Conservation (phyloP, 2,113 vertebrate species). For the Struthidea cinerea region DNA sequence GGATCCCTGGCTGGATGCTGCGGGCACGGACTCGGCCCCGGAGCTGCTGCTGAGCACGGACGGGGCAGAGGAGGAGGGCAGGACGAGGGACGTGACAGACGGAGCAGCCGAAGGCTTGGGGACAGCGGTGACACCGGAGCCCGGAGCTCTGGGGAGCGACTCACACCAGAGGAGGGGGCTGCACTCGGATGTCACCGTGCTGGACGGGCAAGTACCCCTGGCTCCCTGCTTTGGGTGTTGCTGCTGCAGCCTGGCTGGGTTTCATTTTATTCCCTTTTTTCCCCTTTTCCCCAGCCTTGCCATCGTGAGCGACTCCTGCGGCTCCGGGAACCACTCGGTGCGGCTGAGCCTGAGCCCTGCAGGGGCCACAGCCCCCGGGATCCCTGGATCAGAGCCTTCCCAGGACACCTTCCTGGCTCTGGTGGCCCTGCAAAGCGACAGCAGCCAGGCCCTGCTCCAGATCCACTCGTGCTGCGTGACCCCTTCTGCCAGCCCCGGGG, state of each 20-base stretch:
- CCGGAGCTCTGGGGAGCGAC: neutral
- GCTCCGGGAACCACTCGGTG: constrained; percentile 72
- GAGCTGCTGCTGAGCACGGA: neutral
- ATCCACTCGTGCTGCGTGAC: constrained; percentile 73
- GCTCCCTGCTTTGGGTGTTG: rapidly evolving
- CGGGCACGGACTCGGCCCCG: neutral
- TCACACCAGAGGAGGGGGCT: neutral
- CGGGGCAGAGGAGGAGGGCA: neutral
- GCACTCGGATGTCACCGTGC: neutral
- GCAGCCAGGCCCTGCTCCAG: constrained; percentile 62
- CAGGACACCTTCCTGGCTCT: constrained; percentile 58
- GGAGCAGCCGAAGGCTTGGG: neutral
- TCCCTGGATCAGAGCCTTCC: rapidly evolving
- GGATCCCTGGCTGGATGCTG: neutral
- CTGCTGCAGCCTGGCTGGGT: neutral
- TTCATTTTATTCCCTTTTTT: neutral
- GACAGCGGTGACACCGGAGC: neutral
- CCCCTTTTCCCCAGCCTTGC: constrained; percentile 45
- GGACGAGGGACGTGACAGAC: neutral
- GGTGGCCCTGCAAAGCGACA: constrained; percentile 68
- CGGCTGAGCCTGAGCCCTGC: constrained; percentile 67
- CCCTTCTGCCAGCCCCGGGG: constrained; percentile 11
- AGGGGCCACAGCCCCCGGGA: neutral
- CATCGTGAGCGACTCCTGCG: constrained; percentile 67
- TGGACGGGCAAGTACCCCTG: constrained; percentile 2